These are phyloP conservation scores for Nerophis ophidion DNA, from an alignment of 2,113 vertebrate species.

Conservation along the genomic window DNA sequence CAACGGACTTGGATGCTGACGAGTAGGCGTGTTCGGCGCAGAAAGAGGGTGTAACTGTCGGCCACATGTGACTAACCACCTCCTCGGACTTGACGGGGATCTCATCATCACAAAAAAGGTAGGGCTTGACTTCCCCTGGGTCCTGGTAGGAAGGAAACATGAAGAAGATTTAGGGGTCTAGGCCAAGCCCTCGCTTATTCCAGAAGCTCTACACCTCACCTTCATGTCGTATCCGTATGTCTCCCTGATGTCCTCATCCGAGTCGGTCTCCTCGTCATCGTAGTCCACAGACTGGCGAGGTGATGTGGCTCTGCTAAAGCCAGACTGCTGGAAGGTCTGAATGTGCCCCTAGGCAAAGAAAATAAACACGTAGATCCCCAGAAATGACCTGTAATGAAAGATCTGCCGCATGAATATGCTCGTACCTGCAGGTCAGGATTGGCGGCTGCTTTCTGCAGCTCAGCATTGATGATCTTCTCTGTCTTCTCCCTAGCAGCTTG, in stretches of 20 bases:
- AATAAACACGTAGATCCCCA: not conserved
- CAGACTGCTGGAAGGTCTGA: constrained; percentile 93
- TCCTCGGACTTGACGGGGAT: constrained; percentile 98
- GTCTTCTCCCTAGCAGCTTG: constrained; percentile 96
- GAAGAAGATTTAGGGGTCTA: not conserved
- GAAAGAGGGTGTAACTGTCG: constrained; percentile 84
- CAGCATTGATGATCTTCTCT: constrained; percentile 96
- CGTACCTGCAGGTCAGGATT: constrained; percentile 94
- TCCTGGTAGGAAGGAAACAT: constrained; percentile 71
- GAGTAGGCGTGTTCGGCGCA: constrained; percentile 96
- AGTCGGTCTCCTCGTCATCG: constrained; percentile 96
- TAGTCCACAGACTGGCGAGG: constrained; percentile 88
- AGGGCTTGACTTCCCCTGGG: constrained; percentile 91
- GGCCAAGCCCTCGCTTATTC: rapidly evolving
- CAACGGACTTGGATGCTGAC: constrained; percentile 92
- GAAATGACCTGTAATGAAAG: not conserved
- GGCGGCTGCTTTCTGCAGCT: constrained; percentile 95
- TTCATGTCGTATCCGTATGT: constrained; percentile 93
- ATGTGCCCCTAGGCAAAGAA: constrained; percentile 81
- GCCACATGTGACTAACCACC: constrained; percentile 99
- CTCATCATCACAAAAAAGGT: constrained; percentile 97
- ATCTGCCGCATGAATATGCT: not conserved
- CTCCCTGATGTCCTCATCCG: constrained; percentile 94
- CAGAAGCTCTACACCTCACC: constrained; percentile 54
- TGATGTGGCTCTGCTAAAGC: constrained; percentile 88